Conservation (phyloP, 2,797 vertebrate species). For the Naso thynnoides region DNA sequence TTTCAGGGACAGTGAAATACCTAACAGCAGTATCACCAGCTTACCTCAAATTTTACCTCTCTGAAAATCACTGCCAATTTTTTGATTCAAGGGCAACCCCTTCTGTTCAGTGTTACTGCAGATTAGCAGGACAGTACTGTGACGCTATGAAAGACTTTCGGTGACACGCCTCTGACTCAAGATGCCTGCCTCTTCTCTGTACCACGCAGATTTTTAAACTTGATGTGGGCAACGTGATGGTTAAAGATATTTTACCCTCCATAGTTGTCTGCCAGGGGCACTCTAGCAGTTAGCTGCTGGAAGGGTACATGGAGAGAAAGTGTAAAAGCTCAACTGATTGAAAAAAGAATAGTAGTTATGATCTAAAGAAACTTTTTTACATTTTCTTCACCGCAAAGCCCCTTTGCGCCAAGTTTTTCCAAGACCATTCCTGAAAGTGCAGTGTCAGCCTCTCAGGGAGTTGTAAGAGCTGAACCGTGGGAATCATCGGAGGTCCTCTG, state of each 20-base stretch:
- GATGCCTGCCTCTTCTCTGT: conserved; percentile 1
- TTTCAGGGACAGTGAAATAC: neutral
- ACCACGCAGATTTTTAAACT: neutral
- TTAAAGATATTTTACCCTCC: neutral
- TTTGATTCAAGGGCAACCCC: neutral
- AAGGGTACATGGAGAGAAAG: neutral
- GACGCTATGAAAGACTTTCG: neutral
- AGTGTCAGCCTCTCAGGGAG: conserved; percentile 38
- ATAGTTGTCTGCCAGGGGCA: neutral
- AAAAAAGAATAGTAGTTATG: neutral
- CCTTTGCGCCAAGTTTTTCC: neutral
- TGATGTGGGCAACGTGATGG: neutral
- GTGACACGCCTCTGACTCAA: neutral
- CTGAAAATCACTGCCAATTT: too few relatives aligned
- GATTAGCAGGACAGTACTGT: conserved; percentile 1
- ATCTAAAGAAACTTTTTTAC: conserved; percentile 28
- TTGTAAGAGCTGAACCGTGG: conserved; percentile 55
- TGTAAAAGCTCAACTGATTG: neutral
- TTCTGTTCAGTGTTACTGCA: neutral
- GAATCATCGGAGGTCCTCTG: conserved; percentile 46
- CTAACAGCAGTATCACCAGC: neutral
- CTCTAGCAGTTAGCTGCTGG: too few relatives aligned
- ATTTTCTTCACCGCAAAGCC: conserved; percentile 1
- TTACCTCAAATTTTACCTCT: too few relatives aligned
- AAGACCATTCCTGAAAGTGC: conserved; percentile 31